Percentiles rank a stretch among this genome's conserved stretches.
phyloP scores from a whole-genome alignment of 2,797 vertebrate species.

The Danio choprae region DNA sequence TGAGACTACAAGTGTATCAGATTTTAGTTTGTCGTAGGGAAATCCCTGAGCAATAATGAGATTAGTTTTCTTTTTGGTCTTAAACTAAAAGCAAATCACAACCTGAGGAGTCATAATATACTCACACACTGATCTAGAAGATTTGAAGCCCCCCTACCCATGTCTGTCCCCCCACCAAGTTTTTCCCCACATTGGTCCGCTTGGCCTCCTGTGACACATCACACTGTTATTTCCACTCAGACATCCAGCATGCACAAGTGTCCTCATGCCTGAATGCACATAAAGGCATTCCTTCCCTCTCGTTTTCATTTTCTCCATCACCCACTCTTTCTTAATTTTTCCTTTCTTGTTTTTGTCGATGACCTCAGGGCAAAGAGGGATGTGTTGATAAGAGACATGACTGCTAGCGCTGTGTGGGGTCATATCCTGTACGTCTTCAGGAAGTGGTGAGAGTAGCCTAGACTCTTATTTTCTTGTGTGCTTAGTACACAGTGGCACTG shows the following conservation, averaged over 20 bases:
- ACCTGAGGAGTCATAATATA: background rate
- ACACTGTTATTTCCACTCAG: conserved; percentile 51
- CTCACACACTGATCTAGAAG: conserved; percentile 2
- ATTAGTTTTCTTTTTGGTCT: background rate
- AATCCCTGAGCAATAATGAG: background rate
- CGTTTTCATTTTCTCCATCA: background rate
- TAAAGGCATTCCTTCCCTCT: background rate
- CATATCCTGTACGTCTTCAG: conserved; percentile 29
- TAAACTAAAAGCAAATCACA: background rate
- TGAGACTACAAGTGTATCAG: background rate
- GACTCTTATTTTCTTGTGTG: conserved; percentile 30
- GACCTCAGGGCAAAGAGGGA: conserved; percentile 27
- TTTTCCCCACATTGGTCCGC: conserved; percentile 23
- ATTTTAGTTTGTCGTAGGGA: background rate
- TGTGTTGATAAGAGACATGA: conserved; percentile 38
- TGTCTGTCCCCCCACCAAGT: conserved; percentile 18
- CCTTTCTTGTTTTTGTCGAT: background rate
- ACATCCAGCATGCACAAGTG: conserved; percentile 24
- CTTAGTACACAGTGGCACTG: conserved; percentile 13
- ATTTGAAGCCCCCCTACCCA: background rate
- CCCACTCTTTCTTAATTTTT: conserved; percentile 2
- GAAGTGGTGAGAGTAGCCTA: conserved; percentile 43
- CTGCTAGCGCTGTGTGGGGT: conserved; percentile 6
- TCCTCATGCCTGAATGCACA: conserved; percentile 25
- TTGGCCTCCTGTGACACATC: conserved; percentile 60